phyloP scores from a whole-genome alignment of 2,888 invertebrate species.

The Thelaira solivaga region DNA sequence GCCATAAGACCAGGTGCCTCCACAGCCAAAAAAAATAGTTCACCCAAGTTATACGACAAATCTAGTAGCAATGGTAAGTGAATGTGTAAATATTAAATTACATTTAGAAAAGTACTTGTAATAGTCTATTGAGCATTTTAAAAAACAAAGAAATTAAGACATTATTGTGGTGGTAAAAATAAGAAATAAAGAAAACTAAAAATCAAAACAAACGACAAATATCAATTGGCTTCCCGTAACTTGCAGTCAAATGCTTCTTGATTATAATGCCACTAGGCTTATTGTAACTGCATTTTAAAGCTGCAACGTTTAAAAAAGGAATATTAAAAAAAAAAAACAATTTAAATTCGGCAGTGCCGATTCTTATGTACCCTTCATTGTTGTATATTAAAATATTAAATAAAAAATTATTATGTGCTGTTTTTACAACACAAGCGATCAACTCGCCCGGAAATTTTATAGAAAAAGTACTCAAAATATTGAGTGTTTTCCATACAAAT shows the following conservation, averaged over 20 bases:
- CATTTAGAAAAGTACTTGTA: neutral
- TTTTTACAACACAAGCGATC: too few relatives aligned
- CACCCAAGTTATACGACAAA: conserved; percentile 80
- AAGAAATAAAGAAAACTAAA: conserved; percentile 4
- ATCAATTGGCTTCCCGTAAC: conserved; percentile 74
- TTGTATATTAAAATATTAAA: too few relatives aligned
- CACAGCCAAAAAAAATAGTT: conserved; percentile 82
- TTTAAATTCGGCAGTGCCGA: too few relatives aligned
- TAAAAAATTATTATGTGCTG: too few relatives aligned
- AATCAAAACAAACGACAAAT: conserved; percentile 64
- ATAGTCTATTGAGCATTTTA: conserved; percentile 1
- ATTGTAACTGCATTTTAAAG: conserved; percentile 15
- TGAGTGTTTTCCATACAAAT: too few relatives aligned
- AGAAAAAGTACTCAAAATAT: too few relatives aligned
- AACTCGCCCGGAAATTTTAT: too few relatives aligned
- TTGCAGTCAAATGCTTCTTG: conserved; percentile 57
- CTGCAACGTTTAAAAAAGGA: too few relatives aligned
- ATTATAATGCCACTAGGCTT: conserved; percentile 39
- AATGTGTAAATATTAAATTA: conserved; percentile 34
- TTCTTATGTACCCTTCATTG: too few relatives aligned
- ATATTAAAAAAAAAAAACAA: conserved; percentile 39
- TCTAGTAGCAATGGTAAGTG: conserved; percentile 77
- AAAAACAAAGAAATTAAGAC: conserved; percentile 26
- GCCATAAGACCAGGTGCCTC: conserved; percentile 76
- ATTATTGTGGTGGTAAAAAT: conserved; percentile 1